Percentiles rank a stretch among this genome's conserved stretches.
These are phyloP conservation scores for Sinosuthora webbiana DNA, from an alignment of 2,113 vertebrate genomes.

Conservation along the genomic window DNA sequence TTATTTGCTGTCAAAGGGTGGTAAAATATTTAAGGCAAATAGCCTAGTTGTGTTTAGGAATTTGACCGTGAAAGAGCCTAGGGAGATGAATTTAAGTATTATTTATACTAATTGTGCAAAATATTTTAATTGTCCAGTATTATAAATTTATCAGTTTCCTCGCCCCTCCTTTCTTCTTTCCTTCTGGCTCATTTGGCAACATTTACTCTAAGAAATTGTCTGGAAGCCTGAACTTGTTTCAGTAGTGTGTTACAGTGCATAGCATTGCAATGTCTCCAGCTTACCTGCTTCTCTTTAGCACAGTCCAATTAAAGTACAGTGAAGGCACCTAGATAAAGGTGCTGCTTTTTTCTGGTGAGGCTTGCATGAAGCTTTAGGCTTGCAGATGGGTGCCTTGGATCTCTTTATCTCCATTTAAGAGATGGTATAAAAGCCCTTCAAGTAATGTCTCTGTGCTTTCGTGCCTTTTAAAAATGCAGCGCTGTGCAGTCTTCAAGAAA, in stretches of 20 bases:
- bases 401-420: not conserved
- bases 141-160: not conserved
- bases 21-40: slow-evolving; percentile 51
- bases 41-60: slow-evolving; percentile 34
- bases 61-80: not conserved
- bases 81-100: not conserved
- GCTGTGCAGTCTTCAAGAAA: not conserved
- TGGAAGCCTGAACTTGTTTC: not conserved
- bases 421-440: not conserved
- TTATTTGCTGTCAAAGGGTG: slow-evolving; percentile 27
- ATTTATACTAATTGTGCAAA: not conserved
- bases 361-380: not conserved
- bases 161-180: not conserved
- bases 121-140: not conserved
- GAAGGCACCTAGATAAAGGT: not conserved
- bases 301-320: not conserved
- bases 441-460: not conserved
- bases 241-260: not conserved
- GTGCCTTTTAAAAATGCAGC: not conserved
- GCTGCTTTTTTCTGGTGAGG: not conserved
- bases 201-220: not conserved
- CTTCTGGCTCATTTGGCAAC: not conserved
- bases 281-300: not conserved
- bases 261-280: not conserved
- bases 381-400: not conserved